Evolutionary conservation across 2,888 invertebrate species (phyloP).

Genomic region (Bombyx huttoni): DNA sequence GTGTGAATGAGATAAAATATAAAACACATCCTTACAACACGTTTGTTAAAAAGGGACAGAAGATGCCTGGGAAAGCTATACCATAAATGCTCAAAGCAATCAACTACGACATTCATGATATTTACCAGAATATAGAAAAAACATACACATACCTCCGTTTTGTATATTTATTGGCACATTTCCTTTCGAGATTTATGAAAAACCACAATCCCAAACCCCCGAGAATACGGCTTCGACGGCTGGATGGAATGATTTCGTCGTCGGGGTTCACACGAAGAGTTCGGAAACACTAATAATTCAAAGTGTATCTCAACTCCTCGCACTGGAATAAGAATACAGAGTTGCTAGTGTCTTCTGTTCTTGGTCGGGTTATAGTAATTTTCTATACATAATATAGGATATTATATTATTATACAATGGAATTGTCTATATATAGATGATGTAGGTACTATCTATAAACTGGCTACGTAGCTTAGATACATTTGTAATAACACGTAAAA

Average conservation of each 20-base stretch:
- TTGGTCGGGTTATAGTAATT: slow-evolving; percentile 52
- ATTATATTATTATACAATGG: slow-evolving; percentile 15
- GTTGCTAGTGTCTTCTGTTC: slow-evolving; percentile 22
- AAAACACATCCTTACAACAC: slow-evolving; percentile 48
- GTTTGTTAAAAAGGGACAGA: slow-evolving; percentile 52
- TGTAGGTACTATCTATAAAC: not conserved
- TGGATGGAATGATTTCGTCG: slow-evolving; percentile 73
- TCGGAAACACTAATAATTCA: slow-evolving; percentile 37
- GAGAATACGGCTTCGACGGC: slow-evolving; percentile 71
- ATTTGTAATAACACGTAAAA: no score
- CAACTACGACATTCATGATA: slow-evolving; percentile 37
- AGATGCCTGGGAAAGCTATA: slow-evolving; percentile 67
- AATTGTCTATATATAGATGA: not conserved
- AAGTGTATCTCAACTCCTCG: slow-evolving; percentile 22
- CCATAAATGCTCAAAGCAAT: slow-evolving; percentile 65
- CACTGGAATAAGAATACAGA: slow-evolving; percentile 14
- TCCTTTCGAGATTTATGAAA: slow-evolving; percentile 58
- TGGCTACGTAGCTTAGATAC: no score
- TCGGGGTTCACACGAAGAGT: slow-evolving; percentile 64
- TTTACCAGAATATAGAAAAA: slow-evolving; percentile 27
- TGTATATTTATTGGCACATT: slow-evolving; percentile 66
- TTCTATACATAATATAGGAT: slow-evolving; percentile 20
- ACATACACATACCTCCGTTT: slow-evolving; percentile 54
- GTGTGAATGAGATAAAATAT: slow-evolving; percentile 60
- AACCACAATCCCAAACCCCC: slow-evolving; percentile 68